phyloP scores from a whole-genome alignment of 2,113 vertebrate genomes.

The Dipodomys stephensi region DNA sequence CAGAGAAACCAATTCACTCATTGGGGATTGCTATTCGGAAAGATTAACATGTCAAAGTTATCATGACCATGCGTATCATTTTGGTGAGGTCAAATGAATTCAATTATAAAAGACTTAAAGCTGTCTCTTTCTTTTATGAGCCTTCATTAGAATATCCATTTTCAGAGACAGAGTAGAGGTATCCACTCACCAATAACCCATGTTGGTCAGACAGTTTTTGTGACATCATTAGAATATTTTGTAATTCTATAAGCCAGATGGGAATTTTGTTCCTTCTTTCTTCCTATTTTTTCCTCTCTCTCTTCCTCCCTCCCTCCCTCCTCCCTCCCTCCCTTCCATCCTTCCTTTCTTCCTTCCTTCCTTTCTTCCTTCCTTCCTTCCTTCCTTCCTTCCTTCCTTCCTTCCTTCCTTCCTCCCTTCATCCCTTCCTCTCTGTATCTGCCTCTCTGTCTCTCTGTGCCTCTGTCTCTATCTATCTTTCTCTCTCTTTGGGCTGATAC shows the following conservation, averaged over 20 bases:
- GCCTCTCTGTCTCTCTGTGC: too few relatives aligned
- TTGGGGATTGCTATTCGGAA: not conserved
- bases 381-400: too few relatives aligned
- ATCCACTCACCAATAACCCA: not conserved
- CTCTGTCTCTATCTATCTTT: too few relatives aligned
- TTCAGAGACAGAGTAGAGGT: conserved; percentile 17
- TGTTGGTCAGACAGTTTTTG: not conserved
- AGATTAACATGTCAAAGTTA: not conserved
- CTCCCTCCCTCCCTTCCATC: too few relatives aligned
- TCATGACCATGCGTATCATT: not conserved
- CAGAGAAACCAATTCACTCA: not conserved
- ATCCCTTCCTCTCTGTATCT: too few relatives aligned
- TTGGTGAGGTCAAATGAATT: not conserved
- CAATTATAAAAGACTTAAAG: not conserved
- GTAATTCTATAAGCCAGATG: not conserved
- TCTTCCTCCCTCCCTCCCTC: too few relatives aligned
- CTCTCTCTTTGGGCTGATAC: too few relatives aligned
- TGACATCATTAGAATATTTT: not conserved
- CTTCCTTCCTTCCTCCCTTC: too few relatives aligned
- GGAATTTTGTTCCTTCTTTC: not conserved
- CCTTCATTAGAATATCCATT: not conserved
- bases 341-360: too few relatives aligned
- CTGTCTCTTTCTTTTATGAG: not conserved
- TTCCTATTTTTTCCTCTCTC: too few relatives aligned
- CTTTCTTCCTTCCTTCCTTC: too few relatives aligned